Base-by-base conservation (phyloP, 1,140 invertebrate genomes). In the Pseudoatta argentina region DNA sequence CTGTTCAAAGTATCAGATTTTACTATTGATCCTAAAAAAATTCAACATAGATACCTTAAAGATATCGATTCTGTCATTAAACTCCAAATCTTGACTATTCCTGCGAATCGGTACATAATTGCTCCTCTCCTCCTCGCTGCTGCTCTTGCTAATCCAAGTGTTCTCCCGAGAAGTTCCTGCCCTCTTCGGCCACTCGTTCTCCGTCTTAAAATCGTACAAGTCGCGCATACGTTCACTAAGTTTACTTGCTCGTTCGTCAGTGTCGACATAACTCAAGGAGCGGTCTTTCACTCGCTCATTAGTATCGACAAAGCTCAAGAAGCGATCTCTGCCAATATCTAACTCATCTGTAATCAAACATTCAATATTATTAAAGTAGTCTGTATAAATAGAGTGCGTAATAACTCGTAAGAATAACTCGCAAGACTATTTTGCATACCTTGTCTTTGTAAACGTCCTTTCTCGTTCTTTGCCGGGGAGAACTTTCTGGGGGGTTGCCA, bases 141-240 rank as follows among this genome's bases (percentile, higher is more conserved):
- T 92, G 27, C 92, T 94, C 12, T 92, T 93, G 34, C 90, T 94
- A 14, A 92, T 94, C 93, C 92, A 93, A 0, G 69, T 21, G 21
- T 85, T 88, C 0, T 88, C 87, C 0, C 24, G 86, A 0, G 88
- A 72, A 10, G 87, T 77, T 2, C 71, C 81, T 2, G 91, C 66
- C 10, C 91, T 90, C 30, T 92, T 91, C 14, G 93, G 92, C 91
- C 92, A 92, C 44, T 94, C 93, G 34, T 91, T 92, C 24, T 94
- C 94, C 8, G 89, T 94, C 61, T 94, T 93, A 48, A 94, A 92
- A 57, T 94, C 93, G 73, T 94, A 94, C 0, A 94, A 64, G 34
- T 94, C 93, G 57, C 89, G 86, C 64, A 94, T 92, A 27, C 92
- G 88, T 64, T 94, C 92, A 3, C 82, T 93, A 2, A 94, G 73